Evolutionary conservation across 2,113 vertebrate species (phyloP), one percentile per base, ranked within the genome.

Genomic region (Corythornis vintsioides): DNA sequence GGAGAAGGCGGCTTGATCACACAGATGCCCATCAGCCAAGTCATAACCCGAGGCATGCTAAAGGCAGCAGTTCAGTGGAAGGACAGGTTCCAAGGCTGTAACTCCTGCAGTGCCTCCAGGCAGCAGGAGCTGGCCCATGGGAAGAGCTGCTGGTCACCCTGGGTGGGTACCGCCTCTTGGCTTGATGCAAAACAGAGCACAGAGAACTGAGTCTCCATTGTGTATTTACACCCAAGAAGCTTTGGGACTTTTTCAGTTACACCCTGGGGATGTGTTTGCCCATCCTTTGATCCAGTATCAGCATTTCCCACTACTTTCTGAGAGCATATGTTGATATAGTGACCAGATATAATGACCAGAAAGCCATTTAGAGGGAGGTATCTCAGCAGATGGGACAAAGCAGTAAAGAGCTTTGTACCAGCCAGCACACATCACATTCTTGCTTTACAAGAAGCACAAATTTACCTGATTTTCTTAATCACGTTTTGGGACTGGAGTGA

Each of bases 261-360:
- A 15, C 15, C 38, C 21, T 5, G 3, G 15, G 38, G 6, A 22
- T 4, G 25, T 4, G 10, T 83, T 70, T 40, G 11, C 55, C 60
- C 31, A 9, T 14, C 43, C 50, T 64, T 64, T 33, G 55, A 43
- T 67, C 14, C 4, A 0, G n/a, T 28, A 61, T 20, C 19, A 25
- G 26, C 40, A 15, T 50, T 50, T 45, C 14, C 50, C 35, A 1
- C 33, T 18, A 4, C 15, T 38, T 85, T 33, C 61, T 57, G 47
- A 55, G 65, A 43, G 28, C 3, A 0, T 35, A 57, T 8, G 7
- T 3, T 4, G 31, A 6, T 25, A 38, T 1, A 35, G 42, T 10
- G 8, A 3, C 38, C 25, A 43, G 56, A 45, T 38, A 38, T 1
- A 35, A 38, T 10, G 8, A 3, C 38, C 25, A 43, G 56, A 45